These are phyloP conservation scores for Coilia nasus DNA, from an alignment of 2,797 vertebrate genomes.

Conservation along the genomic window DNA sequence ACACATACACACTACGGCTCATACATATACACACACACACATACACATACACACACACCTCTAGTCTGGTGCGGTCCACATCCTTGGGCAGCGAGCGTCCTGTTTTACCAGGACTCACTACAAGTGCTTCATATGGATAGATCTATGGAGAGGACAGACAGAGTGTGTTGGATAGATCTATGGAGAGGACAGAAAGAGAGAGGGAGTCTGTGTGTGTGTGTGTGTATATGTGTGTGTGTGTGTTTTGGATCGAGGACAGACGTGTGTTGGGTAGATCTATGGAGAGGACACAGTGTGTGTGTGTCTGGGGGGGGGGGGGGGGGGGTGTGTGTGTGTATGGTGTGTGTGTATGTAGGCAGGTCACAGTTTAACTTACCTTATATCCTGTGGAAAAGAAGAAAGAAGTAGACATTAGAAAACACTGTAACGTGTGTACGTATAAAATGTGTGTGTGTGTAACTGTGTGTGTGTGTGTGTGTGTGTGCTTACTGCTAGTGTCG, in stretches of 20 bases:
- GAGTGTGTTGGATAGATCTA: constrained; percentile 78
- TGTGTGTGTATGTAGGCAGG: constrained; percentile 1
- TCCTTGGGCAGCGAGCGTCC: constrained; percentile 93
- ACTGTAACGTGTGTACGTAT: background rate
- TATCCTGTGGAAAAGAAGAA: constrained; percentile 81
- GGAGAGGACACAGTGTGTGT: no score
- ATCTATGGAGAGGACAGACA: constrained; percentile 71
- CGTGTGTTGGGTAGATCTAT: no score
- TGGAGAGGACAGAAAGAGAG: background rate
- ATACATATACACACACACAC: background rate
- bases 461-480: constrained; percentile 9
- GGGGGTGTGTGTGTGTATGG: background rate
- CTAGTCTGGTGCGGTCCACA: constrained; percentile 91
- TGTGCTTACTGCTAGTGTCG: background rate
- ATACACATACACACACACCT: constrained; percentile 58
- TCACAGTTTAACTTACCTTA: constrained; percentile 80
- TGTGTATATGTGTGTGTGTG: no score
- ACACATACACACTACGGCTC: background rate
- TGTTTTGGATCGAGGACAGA: no score
- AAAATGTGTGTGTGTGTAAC: background rate
- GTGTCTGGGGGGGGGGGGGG: no score
- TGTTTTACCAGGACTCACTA: constrained; percentile 91
- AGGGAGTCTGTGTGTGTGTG: no score
- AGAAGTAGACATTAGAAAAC: constrained; percentile 32
- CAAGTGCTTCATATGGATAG: constrained; percentile 92